phyloP scores from a whole-genome alignment of 2,113 vertebrate genomes.

The Thamnophis sirtalis region DNA sequence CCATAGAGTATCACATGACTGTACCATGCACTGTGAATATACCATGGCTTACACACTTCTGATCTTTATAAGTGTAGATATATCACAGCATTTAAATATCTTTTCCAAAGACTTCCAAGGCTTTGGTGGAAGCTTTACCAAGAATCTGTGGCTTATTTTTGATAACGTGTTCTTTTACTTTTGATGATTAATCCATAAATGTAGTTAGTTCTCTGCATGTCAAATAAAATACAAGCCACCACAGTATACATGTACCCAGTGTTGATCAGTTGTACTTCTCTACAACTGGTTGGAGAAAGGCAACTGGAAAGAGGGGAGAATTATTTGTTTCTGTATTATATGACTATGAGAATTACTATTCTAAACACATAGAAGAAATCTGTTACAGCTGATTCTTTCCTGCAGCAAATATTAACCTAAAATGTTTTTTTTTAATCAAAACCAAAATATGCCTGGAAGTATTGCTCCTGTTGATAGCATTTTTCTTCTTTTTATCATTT shows the following conservation, averaged over 20 bases:
- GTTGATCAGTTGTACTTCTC: background rate
- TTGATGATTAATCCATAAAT: background rate
- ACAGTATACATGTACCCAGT: background rate
- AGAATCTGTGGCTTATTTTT: background rate
- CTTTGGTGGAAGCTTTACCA: background rate
- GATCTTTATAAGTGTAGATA: no score
- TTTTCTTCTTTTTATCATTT: no score
- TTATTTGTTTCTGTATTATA: background rate
- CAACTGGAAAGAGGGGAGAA: background rate
- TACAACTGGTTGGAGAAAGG: background rate
- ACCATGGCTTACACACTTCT: no score
- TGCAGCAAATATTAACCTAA: background rate
- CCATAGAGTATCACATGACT: no score
- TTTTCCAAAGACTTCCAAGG: background rate
- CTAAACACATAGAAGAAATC: background rate
- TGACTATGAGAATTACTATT: background rate
- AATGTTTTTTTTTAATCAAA: background rate
- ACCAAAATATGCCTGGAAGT: background rate
- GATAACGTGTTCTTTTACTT: background rate
- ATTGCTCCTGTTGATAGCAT: background rate
- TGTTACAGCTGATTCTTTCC: background rate
- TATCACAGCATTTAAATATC: no score
- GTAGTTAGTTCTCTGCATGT: background rate
- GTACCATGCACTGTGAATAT: no score
- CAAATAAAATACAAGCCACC: background rate